Evolutionary conservation across 1,140 invertebrate species (phyloP), one percentile per base, ranked within the genome.

Genomic region (Drosophila neocordata): DNA sequence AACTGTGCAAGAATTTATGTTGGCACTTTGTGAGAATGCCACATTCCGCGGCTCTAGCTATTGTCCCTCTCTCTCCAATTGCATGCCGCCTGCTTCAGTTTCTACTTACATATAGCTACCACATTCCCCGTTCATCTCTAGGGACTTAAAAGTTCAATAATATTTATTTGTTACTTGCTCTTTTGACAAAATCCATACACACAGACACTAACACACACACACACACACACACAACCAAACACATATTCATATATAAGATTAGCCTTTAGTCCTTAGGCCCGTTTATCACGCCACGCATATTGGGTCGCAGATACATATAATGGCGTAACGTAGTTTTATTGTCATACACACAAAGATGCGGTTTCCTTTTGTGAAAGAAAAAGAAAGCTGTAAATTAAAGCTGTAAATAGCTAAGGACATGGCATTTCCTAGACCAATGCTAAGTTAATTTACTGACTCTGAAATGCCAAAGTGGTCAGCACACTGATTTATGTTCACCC

Each of bases 91-190:
- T 6, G n/a, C n/a, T 31, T 6, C 3, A 31, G 6, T 15, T 18
- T 12, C 41, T 48, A 48, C 15, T 48, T 44, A 48, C 15, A 20
- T 44, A 44, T 8, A 44, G 6, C 15, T 48, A 20, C 8, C 8
- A 3, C 18, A 20, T 13, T 20, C 41, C 1, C 15, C 41, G 7
- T 48, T 48, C 41, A 20, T 66, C 83, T 65, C 83, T 48, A 56
- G 83, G 83, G 83, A 87, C 66, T 88, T 77, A 88, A 87, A 87
- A 88, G 83, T 87, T 87, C 83, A 88, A 88, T 87, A 88, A 88
- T 87, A 88, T 88, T 88, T 87, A 87, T 88, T 87, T 87, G 75
- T 88, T 70, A 78, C 79, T 87, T 77, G 83, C 83, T 88, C 83
- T 87, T 69, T 27, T 82, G 83, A 77, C 83, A 85, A 87, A 85